Percentiles rank a stretch among this genome's conserved stretches.
Conservation (phyloP, 2,113 vertebrate species). For the Dinomys branickii region DNA sequence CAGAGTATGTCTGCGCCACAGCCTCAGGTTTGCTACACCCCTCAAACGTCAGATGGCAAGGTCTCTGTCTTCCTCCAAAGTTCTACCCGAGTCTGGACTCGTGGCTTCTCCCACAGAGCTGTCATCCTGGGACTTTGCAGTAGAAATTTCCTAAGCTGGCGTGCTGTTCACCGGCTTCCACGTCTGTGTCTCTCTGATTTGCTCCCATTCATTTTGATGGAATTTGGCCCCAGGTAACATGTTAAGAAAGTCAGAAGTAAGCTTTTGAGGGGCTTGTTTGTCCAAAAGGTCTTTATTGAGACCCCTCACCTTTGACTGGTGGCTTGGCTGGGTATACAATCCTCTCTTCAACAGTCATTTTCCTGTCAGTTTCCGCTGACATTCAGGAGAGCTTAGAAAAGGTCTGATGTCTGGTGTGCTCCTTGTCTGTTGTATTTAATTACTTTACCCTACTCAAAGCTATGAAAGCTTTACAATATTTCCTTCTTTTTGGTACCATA, state of each 20-base stretch:
- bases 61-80: neutral
- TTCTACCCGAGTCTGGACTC: neutral
- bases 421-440: neutral
- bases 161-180: neutral
- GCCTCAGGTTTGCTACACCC: neutral
- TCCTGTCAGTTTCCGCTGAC: neutral
- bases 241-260: neutral
- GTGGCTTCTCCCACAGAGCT: neutral
- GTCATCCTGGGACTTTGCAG: neutral
- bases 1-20: neutral
- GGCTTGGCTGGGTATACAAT: neutral
- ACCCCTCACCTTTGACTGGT: neutral
- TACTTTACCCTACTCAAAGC: neutral
- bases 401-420: neutral
- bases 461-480: neutral
- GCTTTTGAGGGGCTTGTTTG: neutral
- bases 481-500: neutral
- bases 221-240: neutral
- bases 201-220: neutral
- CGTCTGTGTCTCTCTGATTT: neutral
- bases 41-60: neutral
- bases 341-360: neutral
- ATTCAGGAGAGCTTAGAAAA: neutral
- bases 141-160: neutral
- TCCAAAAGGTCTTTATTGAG: slow-evolving; percentile 29